These are phyloP conservation scores for Galeopterus variegatus DNA, from an alignment of 2,113 vertebrate species.

Conservation along the genomic window DNA sequence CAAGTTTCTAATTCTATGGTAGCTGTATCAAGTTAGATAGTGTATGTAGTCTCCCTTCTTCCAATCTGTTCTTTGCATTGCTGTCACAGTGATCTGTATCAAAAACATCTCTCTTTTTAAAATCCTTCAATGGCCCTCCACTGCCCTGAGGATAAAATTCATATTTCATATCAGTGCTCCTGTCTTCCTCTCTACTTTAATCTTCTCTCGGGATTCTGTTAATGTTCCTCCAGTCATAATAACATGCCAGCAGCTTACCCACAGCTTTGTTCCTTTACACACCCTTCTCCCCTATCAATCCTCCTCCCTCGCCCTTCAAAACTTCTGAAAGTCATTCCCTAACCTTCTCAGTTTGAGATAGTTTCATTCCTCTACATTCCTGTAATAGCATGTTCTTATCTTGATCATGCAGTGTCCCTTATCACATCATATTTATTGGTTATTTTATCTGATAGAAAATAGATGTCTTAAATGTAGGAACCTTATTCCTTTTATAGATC, in stretches of 20 bases:
- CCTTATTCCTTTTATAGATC: neutral
- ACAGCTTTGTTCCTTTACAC: neutral
- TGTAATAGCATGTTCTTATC: neutral
- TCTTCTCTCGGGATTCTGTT: constrained; percentile 17
- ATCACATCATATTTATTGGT: neutral
- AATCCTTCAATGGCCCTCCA: neutral
- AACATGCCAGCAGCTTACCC: neutral
- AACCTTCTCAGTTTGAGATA: neutral
- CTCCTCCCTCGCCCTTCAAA: neutral
- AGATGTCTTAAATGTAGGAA: neutral
- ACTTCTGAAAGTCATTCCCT: neutral
- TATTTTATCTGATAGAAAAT: constrained; percentile 7
- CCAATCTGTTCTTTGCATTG: neutral
- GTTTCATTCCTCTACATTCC: neutral
- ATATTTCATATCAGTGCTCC: neutral
- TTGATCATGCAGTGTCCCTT: neutral
- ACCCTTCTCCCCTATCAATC: neutral
- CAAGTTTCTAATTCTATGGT: neutral
- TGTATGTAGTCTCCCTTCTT: neutral
- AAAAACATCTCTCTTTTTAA: neutral
- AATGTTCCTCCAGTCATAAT: neutral
- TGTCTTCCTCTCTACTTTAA: constrained; percentile 38
- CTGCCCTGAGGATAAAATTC: constrained; percentile 23
- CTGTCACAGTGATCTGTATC: neutral
- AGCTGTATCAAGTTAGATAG: neutral